phyloP scores from a whole-genome alignment of 2,113 vertebrate genomes.

The Pica pica region DNA sequence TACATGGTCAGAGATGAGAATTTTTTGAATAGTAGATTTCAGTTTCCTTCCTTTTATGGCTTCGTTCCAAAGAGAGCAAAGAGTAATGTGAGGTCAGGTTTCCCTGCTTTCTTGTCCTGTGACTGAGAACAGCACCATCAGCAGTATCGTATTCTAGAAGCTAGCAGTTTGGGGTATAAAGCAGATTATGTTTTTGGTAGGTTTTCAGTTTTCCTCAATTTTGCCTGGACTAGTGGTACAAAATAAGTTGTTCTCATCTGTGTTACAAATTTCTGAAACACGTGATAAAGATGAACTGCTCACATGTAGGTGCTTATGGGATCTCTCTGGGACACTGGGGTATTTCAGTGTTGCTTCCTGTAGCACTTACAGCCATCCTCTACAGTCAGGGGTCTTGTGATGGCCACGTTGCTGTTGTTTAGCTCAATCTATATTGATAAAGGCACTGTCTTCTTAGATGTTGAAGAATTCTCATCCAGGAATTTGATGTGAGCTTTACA shows the following conservation, averaged over 20 bases:
- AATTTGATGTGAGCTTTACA: background rate
- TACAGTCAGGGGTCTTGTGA: background rate
- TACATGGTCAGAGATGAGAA: background rate
- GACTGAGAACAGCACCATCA: background rate
- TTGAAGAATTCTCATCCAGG: background rate
- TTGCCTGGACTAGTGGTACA: background rate
- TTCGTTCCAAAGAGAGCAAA: background rate
- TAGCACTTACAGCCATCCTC: background rate
- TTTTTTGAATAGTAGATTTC: background rate
- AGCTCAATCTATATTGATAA: background rate
- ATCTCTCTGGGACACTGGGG: background rate
- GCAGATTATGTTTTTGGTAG: background rate
- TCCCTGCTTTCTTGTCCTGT: background rate
- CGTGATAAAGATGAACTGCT: background rate
- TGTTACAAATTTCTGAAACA: background rate
- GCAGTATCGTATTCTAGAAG: background rate
- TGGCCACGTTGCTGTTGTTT: background rate
- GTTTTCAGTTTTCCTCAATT: background rate
- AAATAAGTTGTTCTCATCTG: background rate
- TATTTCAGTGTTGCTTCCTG: background rate
- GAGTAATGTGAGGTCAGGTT: background rate
- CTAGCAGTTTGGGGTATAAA: background rate
- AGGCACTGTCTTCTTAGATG: background rate
- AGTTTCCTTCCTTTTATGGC: background rate
- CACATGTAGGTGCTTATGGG: background rate